These are phyloP conservation scores for Zhuqinia jingwanae DNA, from an alignment of 2,888 invertebrate species.

Conservation along the genomic window DNA sequence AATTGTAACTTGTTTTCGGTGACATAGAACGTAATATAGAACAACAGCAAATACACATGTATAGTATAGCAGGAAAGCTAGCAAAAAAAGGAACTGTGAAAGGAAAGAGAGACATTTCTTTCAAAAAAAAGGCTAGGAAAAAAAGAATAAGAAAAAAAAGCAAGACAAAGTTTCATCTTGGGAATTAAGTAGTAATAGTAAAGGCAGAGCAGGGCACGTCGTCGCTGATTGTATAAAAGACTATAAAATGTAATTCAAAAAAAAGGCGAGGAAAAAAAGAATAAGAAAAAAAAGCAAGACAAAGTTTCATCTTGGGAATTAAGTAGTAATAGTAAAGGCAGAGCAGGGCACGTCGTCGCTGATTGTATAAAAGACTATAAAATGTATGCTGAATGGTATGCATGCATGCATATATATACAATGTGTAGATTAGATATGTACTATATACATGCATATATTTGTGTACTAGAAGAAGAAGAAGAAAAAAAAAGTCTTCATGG, in stretches of 20 bases:
- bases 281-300: too few species aligned
- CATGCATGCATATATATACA: too few species aligned
- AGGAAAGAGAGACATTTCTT: slow-evolving; percentile 42
- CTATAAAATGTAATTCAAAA: too few species aligned
- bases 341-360: too few species aligned
- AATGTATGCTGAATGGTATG: too few species aligned
- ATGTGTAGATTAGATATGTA: neutral
- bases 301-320: slow-evolving; percentile 49
- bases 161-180: slow-evolving; percentile 50
- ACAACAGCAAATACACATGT: too few species aligned
- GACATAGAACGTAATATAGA: neutral
- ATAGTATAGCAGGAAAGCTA: neutral
- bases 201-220: slow-evolving; percentile 4
- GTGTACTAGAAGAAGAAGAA: neutral
- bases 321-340: slow-evolving; percentile 34
- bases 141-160: too few species aligned
- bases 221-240: too few species aligned
- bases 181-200: slow-evolving; percentile 41
- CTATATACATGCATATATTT: neutral
- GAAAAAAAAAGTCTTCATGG: slow-evolving; percentile 7
- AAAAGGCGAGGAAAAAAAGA: slow-evolving; percentile 18
- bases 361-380: too few species aligned
- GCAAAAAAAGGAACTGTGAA: neutral
- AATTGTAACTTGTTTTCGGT: slow-evolving; percentile 31
- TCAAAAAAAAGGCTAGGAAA: slow-evolving; percentile 25